These are phyloP conservation scores for Euzophera pinguis DNA, from an alignment of 2,888 invertebrate genomes.

Conservation along the genomic window DNA sequence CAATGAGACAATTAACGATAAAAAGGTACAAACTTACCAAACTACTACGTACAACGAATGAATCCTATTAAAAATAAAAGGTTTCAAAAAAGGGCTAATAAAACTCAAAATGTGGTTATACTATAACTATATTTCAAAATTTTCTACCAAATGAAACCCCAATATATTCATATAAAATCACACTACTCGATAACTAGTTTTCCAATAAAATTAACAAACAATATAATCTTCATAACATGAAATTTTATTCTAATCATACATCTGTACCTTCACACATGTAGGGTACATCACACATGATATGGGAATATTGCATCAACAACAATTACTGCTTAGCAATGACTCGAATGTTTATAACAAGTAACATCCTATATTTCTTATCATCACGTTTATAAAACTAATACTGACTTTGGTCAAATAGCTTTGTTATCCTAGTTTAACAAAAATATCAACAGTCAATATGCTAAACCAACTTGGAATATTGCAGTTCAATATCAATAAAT, in stretches of 20 bases:
- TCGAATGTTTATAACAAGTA: constrained; percentile 60
- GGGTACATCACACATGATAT: constrained; percentile 43
- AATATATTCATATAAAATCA: constrained; percentile 80
- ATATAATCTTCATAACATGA: constrained; percentile 62
- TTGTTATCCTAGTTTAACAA: constrained; percentile 78
- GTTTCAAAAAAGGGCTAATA: constrained; percentile 34
- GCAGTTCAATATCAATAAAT: constrained; percentile 74
- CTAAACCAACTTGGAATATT: constrained; percentile 67
- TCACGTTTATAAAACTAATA: constrained; percentile 73
- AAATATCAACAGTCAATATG: constrained; percentile 76
- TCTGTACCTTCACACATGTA: constrained; percentile 54
- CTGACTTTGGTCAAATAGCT: constrained; percentile 81
- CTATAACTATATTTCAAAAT: constrained; percentile 74
- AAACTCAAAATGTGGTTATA: constrained; percentile 51
- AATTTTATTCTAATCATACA: constrained; percentile 52
- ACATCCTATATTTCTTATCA: constrained; percentile 54
- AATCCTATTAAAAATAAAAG: constrained; percentile 23
- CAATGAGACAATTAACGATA: constrained; percentile 15
- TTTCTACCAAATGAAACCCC: constrained; percentile 78
- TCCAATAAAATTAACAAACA: constrained; percentile 78
- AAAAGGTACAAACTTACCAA: constrained; percentile 50
- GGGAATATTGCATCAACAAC: constrained; percentile 62
- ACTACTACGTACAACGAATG: constrained; percentile 27
- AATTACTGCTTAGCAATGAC: constrained; percentile 62
- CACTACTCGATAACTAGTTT: constrained; percentile 69